Conservation (phyloP, 92 coral and sea anemone genomes). For the Micromussa lordhowensis region DNA sequence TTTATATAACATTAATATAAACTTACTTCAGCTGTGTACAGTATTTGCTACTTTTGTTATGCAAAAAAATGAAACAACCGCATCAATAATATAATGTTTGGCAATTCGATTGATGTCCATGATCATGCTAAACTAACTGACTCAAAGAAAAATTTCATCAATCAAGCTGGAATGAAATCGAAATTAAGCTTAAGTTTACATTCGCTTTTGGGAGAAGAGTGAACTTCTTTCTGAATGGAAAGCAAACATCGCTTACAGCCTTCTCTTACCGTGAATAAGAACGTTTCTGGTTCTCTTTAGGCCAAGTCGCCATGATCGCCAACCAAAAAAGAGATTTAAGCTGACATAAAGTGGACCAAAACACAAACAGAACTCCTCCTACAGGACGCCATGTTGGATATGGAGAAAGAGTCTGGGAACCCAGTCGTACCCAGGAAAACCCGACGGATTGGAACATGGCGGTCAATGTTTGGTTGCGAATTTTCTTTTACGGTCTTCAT, state of each 20-base stretch:
- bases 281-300: conserved; percentile 32
- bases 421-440: not conserved
- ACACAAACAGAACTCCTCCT: not conserved
- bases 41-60: too few species aligned
- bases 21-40: too few species aligned
- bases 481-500: conserved; percentile 55
- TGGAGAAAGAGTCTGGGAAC: not conserved
- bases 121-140: too few species aligned
- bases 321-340: not conserved
- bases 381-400: conserved; percentile 14
- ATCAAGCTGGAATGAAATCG: not conserved
- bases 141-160: too few species aligned
- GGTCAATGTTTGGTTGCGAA: too few species aligned
- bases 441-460: conserved; percentile 21
- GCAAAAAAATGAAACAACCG: too few species aligned
- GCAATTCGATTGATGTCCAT: too few species aligned
- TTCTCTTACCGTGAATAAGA: conserved; percentile 22
- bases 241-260: not conserved
- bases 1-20: too few species aligned
- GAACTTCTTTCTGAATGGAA: not conserved
- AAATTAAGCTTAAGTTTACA: too few species aligned
- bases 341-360: too few species aligned
- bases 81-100: too few species aligned
- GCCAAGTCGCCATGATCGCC: conserved; percentile 44
- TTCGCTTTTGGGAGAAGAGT: not conserved